Conservation (phyloP, 2,797 vertebrate genomes). For the Micropoecilia bifurca region DNA sequence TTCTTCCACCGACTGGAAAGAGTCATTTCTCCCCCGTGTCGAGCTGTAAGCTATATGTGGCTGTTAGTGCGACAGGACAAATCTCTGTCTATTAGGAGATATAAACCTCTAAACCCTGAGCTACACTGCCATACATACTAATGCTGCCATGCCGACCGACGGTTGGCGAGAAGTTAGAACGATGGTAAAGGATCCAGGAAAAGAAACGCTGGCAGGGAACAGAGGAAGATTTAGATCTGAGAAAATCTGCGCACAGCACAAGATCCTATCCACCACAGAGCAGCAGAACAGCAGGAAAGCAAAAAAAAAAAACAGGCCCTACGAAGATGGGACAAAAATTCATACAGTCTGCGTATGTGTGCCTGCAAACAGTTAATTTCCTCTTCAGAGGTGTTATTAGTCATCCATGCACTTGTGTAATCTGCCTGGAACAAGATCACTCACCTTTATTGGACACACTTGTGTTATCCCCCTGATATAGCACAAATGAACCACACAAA, state of each 20-base stretch:
- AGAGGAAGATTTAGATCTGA: conserved; percentile 49
- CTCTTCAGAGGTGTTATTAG: conserved; percentile 50
- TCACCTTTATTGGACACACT: conserved; percentile 55
- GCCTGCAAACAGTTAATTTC: conserved; percentile 29
- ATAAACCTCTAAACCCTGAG: conserved; percentile 78
- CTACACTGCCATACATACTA: conserved; percentile 74
- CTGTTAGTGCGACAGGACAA: conserved; percentile 78
- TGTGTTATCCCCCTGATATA: conserved; percentile 31
- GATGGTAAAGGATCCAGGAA: conserved; percentile 43
- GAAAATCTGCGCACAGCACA: conserved; percentile 38
- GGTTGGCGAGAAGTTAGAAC: conserved; percentile 53
- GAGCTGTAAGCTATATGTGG: conserved; percentile 70
- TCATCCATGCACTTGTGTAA: conserved; percentile 35
- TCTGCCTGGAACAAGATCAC: conserved; percentile 54
- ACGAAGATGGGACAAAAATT: conserved; percentile 22
- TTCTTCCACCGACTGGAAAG: conserved; percentile 36
- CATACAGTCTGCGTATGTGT: conserved; percentile 21
- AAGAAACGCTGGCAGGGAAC: conserved; percentile 41
- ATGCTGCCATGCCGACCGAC: conserved; percentile 60
- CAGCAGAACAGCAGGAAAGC: conserved; percentile 51
- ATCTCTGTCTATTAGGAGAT: conserved; percentile 80
- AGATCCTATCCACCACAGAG: conserved; percentile 62
- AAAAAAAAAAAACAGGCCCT: conserved; percentile 28
- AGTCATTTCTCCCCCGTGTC: conserved; percentile 48
- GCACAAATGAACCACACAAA: conserved; percentile 39